Conservation (phyloP, 2,113 vertebrate species). For the Pheucticus melanocephalus region DNA sequence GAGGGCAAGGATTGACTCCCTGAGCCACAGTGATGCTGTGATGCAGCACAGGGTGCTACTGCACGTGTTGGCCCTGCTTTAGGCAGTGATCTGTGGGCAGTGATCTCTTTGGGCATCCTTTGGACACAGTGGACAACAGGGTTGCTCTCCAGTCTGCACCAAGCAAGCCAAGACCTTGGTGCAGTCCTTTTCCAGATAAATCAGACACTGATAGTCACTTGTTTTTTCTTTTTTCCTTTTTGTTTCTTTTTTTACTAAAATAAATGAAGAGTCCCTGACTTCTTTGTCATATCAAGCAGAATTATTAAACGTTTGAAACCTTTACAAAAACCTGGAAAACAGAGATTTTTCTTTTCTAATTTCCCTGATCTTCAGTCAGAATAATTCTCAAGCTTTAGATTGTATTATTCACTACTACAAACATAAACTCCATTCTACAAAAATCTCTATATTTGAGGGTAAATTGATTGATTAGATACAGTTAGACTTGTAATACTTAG, state of each 20-base stretch:
- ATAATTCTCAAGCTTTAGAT: neutral
- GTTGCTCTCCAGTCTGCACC: neutral
- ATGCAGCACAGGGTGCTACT: neutral
- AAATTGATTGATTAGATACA: neutral
- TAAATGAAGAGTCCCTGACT: neutral
- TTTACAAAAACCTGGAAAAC: neutral
- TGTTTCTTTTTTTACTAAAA: neutral
- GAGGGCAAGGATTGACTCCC: neutral
- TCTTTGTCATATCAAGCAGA: neutral
- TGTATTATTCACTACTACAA: neutral
- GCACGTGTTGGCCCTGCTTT: neutral
- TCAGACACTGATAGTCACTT: neutral
- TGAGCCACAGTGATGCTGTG: neutral
- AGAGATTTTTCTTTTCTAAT: neutral
- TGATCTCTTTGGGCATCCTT: neutral
- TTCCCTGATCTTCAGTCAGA: neutral
- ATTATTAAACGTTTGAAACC: neutral
- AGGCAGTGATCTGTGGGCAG: neutral
- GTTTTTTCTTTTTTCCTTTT: neutral
- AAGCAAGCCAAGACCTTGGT: neutral
- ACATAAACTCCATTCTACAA: neutral
- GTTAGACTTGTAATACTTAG: neutral
- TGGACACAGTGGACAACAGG: neutral
- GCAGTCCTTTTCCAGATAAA: neutral
- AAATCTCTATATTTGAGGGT: neutral